phyloP scores from a whole-genome alignment of 2,113 vertebrate species.

The Sinocyclocheilus anophthalmus region DNA sequence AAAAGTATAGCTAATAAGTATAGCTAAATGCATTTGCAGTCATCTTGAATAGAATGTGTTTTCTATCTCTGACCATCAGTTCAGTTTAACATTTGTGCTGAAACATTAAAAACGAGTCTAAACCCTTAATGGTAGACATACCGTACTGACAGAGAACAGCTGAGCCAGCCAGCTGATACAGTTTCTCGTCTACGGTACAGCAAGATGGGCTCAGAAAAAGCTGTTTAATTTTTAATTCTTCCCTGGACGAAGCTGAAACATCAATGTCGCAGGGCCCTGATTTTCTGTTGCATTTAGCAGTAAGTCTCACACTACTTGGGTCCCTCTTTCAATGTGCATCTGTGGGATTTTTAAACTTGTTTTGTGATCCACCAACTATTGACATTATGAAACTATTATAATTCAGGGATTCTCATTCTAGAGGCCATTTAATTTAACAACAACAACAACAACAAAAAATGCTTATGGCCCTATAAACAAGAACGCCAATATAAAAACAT shows the following conservation, averaged over 20 bases:
- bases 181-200: neutral
- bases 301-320: too few relatives aligned
- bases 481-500: neutral
- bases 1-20: neutral
- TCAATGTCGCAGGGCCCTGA: neutral
- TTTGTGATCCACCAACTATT: neutral
- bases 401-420: neutral
- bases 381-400: neutral
- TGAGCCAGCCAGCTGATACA: constrained; percentile 4
- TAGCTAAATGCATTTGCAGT: neutral
- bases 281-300: neutral
- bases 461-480: neutral
- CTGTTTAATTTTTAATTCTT: constrained; percentile 35
- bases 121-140: neutral
- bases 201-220: neutral
- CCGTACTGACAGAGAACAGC: neutral
- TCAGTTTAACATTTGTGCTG: neutral
- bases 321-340: too few relatives aligned
- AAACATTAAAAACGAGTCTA: neutral
- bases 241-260: neutral
- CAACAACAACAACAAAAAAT: too few relatives aligned
- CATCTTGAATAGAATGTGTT: neutral
- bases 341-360: neutral
- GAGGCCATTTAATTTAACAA: neutral
- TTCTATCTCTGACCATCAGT: neutral